phyloP scores from a whole-genome alignment of 2,888 invertebrate genomes.

The Nomada goodeniana region DNA sequence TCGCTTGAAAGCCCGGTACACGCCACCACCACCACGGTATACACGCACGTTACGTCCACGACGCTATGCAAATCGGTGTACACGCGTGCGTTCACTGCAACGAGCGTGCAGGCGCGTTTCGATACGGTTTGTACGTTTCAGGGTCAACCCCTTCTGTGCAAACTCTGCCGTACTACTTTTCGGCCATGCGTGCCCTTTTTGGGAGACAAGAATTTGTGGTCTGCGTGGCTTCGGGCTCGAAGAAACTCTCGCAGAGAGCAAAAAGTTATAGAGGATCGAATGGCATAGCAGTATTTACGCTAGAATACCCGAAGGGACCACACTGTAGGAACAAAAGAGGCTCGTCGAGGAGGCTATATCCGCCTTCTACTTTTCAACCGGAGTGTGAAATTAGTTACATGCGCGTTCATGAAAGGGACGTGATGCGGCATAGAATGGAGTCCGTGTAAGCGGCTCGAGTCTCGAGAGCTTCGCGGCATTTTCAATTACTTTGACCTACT shows the following conservation, averaged over 20 bases:
- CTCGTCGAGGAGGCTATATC: conserved; percentile 38
- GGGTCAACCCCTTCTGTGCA: conserved; percentile 4
- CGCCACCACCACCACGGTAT: conserved; percentile 36
- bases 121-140: not conserved
- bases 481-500: conserved; percentile 56
- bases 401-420: conserved; percentile 43
- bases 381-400: conserved; percentile 55
- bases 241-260: not conserved
- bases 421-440: conserved; percentile 48
- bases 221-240: not conserved
- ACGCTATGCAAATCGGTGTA: not conserved
- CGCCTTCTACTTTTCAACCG: conserved; percentile 44
- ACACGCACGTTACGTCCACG: conserved; percentile 29
- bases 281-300: conserved; percentile 33
- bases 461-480: conserved; percentile 19
- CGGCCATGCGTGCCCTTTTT: too few relatives aligned
- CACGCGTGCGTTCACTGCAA: conserved; percentile 23
- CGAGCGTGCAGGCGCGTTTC: conserved; percentile 9
- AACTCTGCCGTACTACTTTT: too few relatives aligned
- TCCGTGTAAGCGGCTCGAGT: conserved; percentile 29
- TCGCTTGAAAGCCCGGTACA: conserved; percentile 76
- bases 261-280: conserved; percentile 10
- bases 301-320: conserved; percentile 40
- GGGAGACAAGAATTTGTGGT: not conserved
- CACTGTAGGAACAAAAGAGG: conserved; percentile 38